Evolutionary conservation across 1,140 invertebrate species (phyloP).

Genomic region (Aphelinus certus): DNA sequence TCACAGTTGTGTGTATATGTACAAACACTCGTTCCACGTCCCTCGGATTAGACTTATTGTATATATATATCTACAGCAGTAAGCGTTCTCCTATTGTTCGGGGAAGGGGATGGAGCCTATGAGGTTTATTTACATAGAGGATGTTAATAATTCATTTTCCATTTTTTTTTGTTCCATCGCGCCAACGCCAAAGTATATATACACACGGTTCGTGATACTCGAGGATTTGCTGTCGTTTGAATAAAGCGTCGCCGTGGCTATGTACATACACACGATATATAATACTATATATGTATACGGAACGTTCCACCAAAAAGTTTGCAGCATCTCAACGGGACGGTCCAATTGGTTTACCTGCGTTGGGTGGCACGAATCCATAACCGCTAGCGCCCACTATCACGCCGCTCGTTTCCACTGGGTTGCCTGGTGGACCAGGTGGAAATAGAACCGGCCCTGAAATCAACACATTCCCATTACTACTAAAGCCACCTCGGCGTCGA

Average conservation of each 20-base stretch:
- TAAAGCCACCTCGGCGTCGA: background rate
- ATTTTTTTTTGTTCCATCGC: background rate
- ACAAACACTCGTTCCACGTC: slow-evolving; percentile 19
- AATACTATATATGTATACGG: slow-evolving; percentile 1
- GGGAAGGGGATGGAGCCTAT: background rate
- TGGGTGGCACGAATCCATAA: slow-evolving; percentile 78
- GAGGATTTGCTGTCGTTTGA: too few species aligned
- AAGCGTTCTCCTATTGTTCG: background rate
- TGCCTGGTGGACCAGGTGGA: slow-evolving; percentile 72
- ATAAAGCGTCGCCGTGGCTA: background rate
- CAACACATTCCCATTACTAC: background rate
- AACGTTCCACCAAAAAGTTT: background rate
- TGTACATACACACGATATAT: background rate
- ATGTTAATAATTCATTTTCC: background rate
- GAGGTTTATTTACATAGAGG: slow-evolving; percentile 31
- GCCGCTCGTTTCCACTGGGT: slow-evolving; percentile 73
- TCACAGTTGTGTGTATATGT: slow-evolving; percentile 19
- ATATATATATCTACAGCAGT: background rate
- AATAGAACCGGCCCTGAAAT: slow-evolving; percentile 75
- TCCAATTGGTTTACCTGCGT: slow-evolving; percentile 61
- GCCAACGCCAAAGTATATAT: background rate
- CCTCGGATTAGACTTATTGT: background rate
- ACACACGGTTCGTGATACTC: too few species aligned
- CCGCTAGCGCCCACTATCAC: slow-evolving; percentile 78
- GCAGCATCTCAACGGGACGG: slow-evolving; percentile 9